These are phyloP conservation scores for Cepphus grylle DNA, from an alignment of 2,113 vertebrate species.

Conservation along the genomic window DNA sequence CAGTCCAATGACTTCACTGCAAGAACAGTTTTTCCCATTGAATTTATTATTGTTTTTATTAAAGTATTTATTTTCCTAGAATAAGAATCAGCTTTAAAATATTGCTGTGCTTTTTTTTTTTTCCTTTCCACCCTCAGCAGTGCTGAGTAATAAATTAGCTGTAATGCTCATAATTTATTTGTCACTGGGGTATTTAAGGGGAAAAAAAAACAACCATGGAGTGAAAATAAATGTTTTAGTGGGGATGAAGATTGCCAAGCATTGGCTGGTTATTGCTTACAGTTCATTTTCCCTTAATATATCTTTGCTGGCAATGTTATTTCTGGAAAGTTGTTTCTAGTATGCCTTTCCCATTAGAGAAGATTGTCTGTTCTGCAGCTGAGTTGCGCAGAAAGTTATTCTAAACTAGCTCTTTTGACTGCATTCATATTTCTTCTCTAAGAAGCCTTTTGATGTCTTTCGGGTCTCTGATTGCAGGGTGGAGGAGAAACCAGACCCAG, in stretches of 20 bases:
- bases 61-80: slow-evolving; percentile 44
- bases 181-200: slow-evolving; percentile 31
- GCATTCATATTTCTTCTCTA: background rate
- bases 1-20: background rate
- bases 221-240: slow-evolving; percentile 59
- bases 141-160: slow-evolving; percentile 55
- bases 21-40: background rate
- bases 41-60: background rate
- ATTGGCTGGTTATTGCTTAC: slow-evolving; percentile 59
- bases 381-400: slow-evolving; percentile 14
- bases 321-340: slow-evolving; percentile 59
- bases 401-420: background rate
- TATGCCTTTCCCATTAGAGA: slow-evolving; percentile 54
- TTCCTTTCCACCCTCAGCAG: background rate
- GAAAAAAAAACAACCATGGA: background rate
- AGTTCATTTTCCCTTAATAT: slow-evolving; percentile 54
- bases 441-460: background rate
- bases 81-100: slow-evolving; percentile 20
- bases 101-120: background rate
- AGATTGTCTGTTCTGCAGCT: slow-evolving; percentile 57
- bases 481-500: background rate
- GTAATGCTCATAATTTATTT: slow-evolving; percentile 59
- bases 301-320: slow-evolving; percentile 60
- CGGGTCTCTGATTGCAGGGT: background rate
- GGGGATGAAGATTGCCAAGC: slow-evolving; percentile 44